Evolutionary conservation across 2,888 invertebrate species (phyloP), one percentile per base, ranked within the genome.

Genomic region (Cyrtodaria siliqua): DNA sequence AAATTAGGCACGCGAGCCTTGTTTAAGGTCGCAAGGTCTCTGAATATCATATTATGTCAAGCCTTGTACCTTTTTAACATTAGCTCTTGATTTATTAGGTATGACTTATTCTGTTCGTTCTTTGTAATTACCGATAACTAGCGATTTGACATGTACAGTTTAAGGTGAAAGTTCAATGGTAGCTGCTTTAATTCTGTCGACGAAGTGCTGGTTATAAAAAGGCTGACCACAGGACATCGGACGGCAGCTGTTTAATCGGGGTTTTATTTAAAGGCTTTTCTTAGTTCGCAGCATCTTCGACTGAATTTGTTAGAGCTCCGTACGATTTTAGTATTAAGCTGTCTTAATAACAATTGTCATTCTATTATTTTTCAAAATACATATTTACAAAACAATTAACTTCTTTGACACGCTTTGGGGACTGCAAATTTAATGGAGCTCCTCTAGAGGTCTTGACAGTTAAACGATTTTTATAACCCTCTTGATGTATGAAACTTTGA

Each of bases 361-460:
- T 26, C 56, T 66, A 75, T 70, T 66, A 66, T 70, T 62, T 70
- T 40, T 49, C 47, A 64, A 75, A 75, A 75, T 66, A 75, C 75
- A 75, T 75, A 75, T 75, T 75, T 75, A 75, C 75, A 75, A 70
- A 75, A 70, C 70, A 75, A 63, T 79, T 73, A 72, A 69, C 50
- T 69, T 50, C 70, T 75, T 70, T 75, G 75, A 70, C 75, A 70
- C 70, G 75, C 75, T 70, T 66, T 59, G 60, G 47, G 38, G 64
- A 27, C 61, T 66, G 60, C 60, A 66, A 52, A 60, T 66, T 72
- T 47, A 55, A 66, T 72, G 29, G 61, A 26, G 66, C 42, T 47
- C 61, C 44, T 61, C 24, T 55, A 14, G 66, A 59, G 52, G 42
- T 23, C 20, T 50, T 66, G 72, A 66, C 66, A 72, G 61, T 52